These are phyloP conservation scores for Oryzaephilus surinamensis DNA, from an alignment of 1,140 invertebrate species.

Conservation along the genomic window DNA sequence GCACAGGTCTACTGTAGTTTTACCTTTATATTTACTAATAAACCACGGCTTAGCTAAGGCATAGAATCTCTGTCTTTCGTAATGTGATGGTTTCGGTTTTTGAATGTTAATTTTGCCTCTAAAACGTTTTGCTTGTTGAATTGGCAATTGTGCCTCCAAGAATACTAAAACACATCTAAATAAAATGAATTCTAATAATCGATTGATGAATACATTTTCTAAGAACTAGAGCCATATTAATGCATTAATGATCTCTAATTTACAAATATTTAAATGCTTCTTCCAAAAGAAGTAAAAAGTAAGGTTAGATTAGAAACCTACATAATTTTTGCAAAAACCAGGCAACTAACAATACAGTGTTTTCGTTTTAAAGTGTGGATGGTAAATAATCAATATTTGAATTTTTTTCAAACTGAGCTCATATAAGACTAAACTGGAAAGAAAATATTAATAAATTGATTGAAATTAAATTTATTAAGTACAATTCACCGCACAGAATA, in stretches of 20 bases:
- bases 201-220: conserved; percentile 9
- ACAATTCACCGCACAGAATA: too few relatives aligned
- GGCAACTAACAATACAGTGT: too few relatives aligned
- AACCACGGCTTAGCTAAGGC: conserved; percentile 51
- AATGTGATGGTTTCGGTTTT: conserved; percentile 55
- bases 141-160: conserved; percentile 11
- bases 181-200: not conserved
- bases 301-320: too few relatives aligned
- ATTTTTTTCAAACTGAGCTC: too few relatives aligned
- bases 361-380: too few relatives aligned
- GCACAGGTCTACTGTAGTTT: conserved; percentile 33
- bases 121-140: conserved; percentile 48
- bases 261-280: not conserved
- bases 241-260: not conserved
- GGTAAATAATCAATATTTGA: too few relatives aligned
- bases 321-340: too few relatives aligned
- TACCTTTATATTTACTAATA: conserved; percentile 32
- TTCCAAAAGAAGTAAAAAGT: too few relatives aligned
- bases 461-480: too few relatives aligned
- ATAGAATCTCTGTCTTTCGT: conserved; percentile 47
- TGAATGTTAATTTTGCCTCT: conserved; percentile 64
- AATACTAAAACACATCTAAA: conserved; percentile 15
- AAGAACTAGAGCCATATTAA: conserved; percentile 11
- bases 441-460: too few relatives aligned
- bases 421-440: too few relatives aligned